Evolutionary conservation across 2,113 vertebrate species (phyloP), one percentile per base, ranked within the genome.

Genomic region (Trinectes maculatus): DNA sequence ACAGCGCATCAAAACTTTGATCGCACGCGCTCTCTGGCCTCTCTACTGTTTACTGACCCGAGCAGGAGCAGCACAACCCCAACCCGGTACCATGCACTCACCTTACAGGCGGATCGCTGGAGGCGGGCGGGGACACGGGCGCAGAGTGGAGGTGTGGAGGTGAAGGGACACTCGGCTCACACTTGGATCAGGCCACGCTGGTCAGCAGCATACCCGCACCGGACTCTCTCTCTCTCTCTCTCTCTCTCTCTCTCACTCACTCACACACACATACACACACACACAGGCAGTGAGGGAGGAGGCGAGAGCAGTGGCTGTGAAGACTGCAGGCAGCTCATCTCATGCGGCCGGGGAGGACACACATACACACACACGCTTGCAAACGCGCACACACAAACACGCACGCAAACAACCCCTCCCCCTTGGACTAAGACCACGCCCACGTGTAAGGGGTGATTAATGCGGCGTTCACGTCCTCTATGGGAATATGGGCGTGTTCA

Each of bases 311-410:
- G 71, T 73, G 79, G 74, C 77, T 29, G 71, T 59, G 51, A 64
- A 84, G 79, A 87, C 72, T 84, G 77, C 86, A 60, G 79, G 64
- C 74, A 77, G 85, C 64, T 91, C 86, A 86, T 89, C 78, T 79
- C 86, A 84, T 85, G 84, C 80, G 53, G 73, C 78, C 63, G 64
- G 51, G 77, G 28, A 77, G 70, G 71, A 83, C 36, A 52, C 43
- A 52, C 42, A 67, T 69, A 28, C 53, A 18, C 21, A 43, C 42
- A 26, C 21, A 54, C 57, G n/a, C n/a, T n/a, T n/a, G 21, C 16
- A 31, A 13, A 29, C 9, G 12, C 59, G 29, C 48, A 65, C 58
- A 57, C 65, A 76, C 25, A 12, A 22, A 28, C 51, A 21, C 65
- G 46, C 58, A 60, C 52, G 55, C 68, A 79, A 70, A 70, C 64